These are phyloP conservation scores for Euthynnus affinis DNA, from an alignment of 2,797 vertebrate genomes.

Conservation along the genomic window DNA sequence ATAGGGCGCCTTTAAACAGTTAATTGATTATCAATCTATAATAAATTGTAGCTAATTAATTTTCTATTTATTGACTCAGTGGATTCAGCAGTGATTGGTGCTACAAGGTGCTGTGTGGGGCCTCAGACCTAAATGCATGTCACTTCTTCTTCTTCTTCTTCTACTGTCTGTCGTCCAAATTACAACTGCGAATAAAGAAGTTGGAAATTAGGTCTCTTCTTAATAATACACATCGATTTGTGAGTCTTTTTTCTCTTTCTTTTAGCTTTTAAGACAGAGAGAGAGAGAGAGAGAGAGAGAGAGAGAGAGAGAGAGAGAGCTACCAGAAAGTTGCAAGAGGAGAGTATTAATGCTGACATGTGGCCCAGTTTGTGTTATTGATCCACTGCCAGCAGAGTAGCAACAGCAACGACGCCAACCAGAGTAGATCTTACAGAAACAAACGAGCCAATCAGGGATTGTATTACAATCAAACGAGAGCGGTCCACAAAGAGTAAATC, in stretches of 20 bases:
- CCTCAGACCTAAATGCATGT: background rate
- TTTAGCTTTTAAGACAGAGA: background rate
- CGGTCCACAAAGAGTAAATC: background rate
- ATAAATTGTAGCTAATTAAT: too few relatives aligned
- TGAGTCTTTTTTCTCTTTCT: background rate
- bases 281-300: background rate
- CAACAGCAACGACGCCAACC: constrained; percentile 17
- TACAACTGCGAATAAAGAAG: background rate
- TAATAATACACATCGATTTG: background rate
- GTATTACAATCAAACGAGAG: constrained; percentile 9
- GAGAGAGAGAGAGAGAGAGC: background rate
- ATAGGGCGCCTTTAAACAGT: too few relatives aligned
- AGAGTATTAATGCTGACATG: constrained; percentile 12
- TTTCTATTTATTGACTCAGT: too few relatives aligned
- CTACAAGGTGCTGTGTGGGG: background rate
- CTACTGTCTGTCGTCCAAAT: background rate
- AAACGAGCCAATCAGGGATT: background rate
- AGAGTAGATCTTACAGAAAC: background rate
- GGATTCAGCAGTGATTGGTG: background rate
- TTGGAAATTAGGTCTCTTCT: background rate
- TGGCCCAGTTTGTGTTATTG: constrained; percentile 23
- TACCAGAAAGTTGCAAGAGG: background rate
- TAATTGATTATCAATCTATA: too few relatives aligned
- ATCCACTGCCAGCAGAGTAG: constrained; percentile 4
- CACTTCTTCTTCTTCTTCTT: background rate